Percentiles rank a stretch among this genome's conserved stretches.
These are phyloP conservation scores for Eubasilissa regina DNA, from an alignment of 1,140 invertebrate species.

Conservation along the genomic window DNA sequence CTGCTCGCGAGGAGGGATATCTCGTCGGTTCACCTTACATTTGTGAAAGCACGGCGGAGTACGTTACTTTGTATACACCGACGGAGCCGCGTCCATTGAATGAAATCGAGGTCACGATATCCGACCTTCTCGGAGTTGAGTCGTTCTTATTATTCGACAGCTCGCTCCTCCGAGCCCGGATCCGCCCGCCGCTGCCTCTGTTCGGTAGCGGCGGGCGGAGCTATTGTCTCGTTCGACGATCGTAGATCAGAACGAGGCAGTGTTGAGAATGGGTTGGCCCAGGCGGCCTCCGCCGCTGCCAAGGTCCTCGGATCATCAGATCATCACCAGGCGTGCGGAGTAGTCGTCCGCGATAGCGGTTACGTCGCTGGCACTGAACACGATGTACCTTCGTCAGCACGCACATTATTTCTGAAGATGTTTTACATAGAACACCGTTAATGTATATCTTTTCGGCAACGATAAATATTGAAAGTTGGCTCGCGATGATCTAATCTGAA, in stretches of 20 bases:
- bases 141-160: conserved; percentile 27
- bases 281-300: conserved; percentile 34
- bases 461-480: no score
- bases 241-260: not conserved
- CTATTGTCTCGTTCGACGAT: not conserved
- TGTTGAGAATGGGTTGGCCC: conserved; percentile 27
- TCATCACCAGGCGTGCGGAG: not conserved
- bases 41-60: conserved; percentile 33
- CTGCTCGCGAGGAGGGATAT: conserved; percentile 20
- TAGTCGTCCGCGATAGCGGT: not conserved
- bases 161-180: not conserved
- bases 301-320: conserved; percentile 17
- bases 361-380: not conserved
- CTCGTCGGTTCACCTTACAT: conserved; percentile 42
- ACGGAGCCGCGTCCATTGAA: conserved; percentile 32
- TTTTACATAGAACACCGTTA: conserved; percentile 16
- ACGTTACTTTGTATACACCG: conserved; percentile 37
- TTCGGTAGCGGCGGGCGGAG: not conserved
- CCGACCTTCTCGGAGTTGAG: conserved; percentile 50
- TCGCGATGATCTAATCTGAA: no score
- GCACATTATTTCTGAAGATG: not conserved
- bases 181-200: conserved; percentile 10
- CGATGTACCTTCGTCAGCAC: not conserved
- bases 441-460: not conserved
- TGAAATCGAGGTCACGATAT: conserved; percentile 53